These are phyloP conservation scores for Xestoiulus laeticollis DNA, from an alignment of 2,888 invertebrate species.

Conservation along the genomic window DNA sequence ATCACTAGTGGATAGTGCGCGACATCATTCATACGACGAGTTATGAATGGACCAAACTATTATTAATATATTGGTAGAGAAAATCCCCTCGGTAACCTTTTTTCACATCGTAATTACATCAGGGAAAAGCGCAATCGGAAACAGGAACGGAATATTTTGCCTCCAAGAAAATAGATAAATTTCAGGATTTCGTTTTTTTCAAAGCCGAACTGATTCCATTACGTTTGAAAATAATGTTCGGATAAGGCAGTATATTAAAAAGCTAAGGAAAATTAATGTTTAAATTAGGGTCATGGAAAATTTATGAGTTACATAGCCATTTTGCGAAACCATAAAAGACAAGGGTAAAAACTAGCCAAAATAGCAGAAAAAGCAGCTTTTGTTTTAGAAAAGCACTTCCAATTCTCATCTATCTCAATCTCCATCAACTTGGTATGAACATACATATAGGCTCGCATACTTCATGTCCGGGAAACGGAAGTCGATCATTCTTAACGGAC, in stretches of 20 bases:
- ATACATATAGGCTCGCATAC: background rate
- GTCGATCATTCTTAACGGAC: slow-evolving; percentile 14
- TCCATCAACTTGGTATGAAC: background rate
- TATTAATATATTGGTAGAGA: background rate
- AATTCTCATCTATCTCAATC: slow-evolving; percentile 43
- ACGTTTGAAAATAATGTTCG: slow-evolving; percentile 38
- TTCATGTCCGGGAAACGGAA: slow-evolving; percentile 19
- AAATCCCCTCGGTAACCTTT: background rate
- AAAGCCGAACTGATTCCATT: background rate
- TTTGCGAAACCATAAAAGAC: slow-evolving; percentile 31
- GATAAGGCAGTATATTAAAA: slow-evolving; percentile 36
- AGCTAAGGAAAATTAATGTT: slow-evolving; percentile 43
- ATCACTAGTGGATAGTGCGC: background rate
- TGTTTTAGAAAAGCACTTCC: slow-evolving; percentile 40
- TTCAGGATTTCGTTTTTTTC: background rate
- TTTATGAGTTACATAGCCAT: slow-evolving; percentile 39
- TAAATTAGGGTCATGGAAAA: slow-evolving; percentile 41
- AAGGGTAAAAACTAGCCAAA: slow-evolving; percentile 41
- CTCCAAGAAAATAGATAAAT: background rate
- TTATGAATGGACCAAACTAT: slow-evolving; percentile 5
- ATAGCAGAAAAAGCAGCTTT: slow-evolving; percentile 43
- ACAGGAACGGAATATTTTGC: background rate
- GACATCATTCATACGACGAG: background rate
- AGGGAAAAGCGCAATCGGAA: background rate
- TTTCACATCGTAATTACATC: slow-evolving; percentile 28